Percentiles rank a stretch among this genome's conserved stretches.
Evolutionary conservation across 2,888 invertebrate species (phyloP).

Genomic region (Hirtodrosophila histrioides): DNA sequence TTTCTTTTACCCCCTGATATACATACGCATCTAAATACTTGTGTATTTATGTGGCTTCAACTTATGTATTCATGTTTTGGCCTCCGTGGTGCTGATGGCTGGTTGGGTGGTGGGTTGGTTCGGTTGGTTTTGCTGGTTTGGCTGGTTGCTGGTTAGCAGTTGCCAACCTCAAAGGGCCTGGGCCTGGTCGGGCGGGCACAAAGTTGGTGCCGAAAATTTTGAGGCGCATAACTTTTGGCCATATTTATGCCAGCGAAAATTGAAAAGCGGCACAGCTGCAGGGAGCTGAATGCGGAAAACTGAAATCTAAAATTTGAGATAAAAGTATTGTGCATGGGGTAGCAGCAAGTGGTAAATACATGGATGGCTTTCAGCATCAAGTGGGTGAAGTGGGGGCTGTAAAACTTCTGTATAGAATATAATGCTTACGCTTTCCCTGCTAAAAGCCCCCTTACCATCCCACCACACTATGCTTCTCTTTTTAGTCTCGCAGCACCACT

Average conservation of each 20-base stretch:
- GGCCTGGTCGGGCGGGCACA: not conserved
- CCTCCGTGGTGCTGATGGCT: constrained; percentile 4
- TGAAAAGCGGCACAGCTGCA: constrained; percentile 50
- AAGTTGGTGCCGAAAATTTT: constrained; percentile 48
- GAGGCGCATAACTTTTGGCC: constrained; percentile 60
- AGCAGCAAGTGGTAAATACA: constrained; percentile 23
- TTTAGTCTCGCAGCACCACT: not conserved
- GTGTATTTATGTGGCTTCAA: constrained; percentile 18
- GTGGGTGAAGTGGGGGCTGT: not conserved
- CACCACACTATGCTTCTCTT: no score
- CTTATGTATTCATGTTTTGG: constrained; percentile 32
- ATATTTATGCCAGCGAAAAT: constrained; percentile 49
- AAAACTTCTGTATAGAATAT: constrained; percentile 48
- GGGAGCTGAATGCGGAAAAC: constrained; percentile 26
- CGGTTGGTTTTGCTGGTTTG: no score
- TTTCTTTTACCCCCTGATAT: constrained; percentile 4
- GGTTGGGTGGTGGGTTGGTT: not conserved
- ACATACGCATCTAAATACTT: constrained; percentile 3
- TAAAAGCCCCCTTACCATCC: not conserved
- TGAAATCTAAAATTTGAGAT: constrained; percentile 43
- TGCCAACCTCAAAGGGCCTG: constrained; percentile 10
- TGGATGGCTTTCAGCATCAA: constrained; percentile 1
- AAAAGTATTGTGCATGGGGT: constrained; percentile 44
- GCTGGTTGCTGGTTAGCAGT: no score
- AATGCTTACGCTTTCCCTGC: constrained; percentile 32